Evolutionary conservation across 2,888 invertebrate species (phyloP), one percentile per base, ranked within the genome.

Genomic region (Xylota segnis): DNA sequence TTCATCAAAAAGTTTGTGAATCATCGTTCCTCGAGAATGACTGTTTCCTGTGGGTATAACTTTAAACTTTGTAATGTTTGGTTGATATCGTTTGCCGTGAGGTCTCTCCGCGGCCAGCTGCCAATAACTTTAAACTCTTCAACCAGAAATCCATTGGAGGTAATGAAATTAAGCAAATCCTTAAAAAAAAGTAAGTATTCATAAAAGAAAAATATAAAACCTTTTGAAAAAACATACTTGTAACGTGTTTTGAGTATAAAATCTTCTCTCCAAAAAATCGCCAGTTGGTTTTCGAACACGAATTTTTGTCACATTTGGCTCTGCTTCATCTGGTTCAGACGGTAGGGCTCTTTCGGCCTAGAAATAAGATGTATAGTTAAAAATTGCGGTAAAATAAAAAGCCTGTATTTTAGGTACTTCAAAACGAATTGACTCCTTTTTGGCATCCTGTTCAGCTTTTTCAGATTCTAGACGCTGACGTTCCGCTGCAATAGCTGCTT

Each of bases 31-130:
- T 98, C 98, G 89, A 98, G 93, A 93, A 97, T 97, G 89, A 98
- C 95, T 88, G 98, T 98, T 94, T 98, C 98, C 94, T 98, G 98
- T 70, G 97, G 96, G 93, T 94, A 97, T 90, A 98, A 94, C 92
- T 97, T 97, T 89, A 98, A 93, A 89, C 96, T 95, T 91, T 95
- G 94, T 89, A 99, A 93, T 84, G 97, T 96, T 92, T 95, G 94
- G 90, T 93, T 94, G 56, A 93, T 93, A 92, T 97, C 96, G 92
- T 97, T 94, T 87, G 95, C 94, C 87, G 98, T 97, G 93, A 98
- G 97, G 94, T 98, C 98, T 94, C 96, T 95, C 91, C 98, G 95
- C 91, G 98, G 98, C 96, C 97, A 98, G 92, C 97, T 97, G 89
- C 96, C 96, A 90, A 98, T 96, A 83, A 98, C 95, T 94, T 98